Conservation (phyloP, 2,797 vertebrate genomes). For the Botia kubotai region DNA sequence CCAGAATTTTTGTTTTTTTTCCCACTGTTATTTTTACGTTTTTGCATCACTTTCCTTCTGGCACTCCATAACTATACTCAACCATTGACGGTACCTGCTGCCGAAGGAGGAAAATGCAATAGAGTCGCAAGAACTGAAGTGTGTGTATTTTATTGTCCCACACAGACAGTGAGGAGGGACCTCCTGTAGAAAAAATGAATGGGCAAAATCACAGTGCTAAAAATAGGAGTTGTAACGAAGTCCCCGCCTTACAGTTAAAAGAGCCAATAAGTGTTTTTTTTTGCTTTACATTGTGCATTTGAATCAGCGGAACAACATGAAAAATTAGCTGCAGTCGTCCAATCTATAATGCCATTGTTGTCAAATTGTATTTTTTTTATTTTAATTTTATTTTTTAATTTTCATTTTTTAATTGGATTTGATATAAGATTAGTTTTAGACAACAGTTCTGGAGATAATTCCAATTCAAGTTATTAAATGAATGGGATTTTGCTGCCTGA, state of each 20-base stretch:
- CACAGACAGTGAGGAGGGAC: not conserved
- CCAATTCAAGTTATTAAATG: no score
- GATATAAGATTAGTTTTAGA: no score
- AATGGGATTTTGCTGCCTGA: no score
- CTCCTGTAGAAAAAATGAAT: not conserved
- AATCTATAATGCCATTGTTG: no score
- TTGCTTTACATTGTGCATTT: not conserved
- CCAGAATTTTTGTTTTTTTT: not conserved
- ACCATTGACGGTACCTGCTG: not conserved
- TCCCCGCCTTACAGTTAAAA: not conserved
- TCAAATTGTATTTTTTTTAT: no score
- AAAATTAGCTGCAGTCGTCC: no score
- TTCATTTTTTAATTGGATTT: no score
- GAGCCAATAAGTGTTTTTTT: not conserved
- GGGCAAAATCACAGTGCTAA: not conserved
- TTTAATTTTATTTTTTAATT: no score
- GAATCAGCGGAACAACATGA: not conserved
- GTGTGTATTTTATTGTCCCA: not conserved
- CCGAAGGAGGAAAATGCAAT: slow-evolving; percentile 1
- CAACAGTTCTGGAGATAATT: no score
- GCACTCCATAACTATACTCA: not conserved
- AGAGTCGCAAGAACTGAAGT: not conserved
- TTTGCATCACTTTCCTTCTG: slow-evolving; percentile 3
- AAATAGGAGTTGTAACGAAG: not conserved
- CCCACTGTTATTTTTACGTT: not conserved